Conservation (phyloP, 2,888 invertebrate species). For the Athalia rosae region DNA sequence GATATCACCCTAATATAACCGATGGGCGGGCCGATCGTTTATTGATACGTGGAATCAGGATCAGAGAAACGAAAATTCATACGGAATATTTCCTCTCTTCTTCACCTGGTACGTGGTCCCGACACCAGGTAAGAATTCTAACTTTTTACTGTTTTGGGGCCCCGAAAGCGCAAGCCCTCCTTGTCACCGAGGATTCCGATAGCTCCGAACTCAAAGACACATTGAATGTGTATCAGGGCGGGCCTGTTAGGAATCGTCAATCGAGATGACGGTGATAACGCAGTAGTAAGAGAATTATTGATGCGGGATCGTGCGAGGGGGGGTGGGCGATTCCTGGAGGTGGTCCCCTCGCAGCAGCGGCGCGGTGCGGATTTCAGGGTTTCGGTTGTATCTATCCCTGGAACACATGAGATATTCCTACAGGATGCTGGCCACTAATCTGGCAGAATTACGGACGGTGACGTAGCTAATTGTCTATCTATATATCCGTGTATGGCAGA, state of each 20-base stretch:
- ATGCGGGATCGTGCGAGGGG: slow-evolving; percentile 26
- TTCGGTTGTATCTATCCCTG: slow-evolving; percentile 19
- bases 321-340: background rate
- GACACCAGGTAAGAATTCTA: too few relatives aligned
- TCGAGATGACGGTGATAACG: slow-evolving; percentile 18
- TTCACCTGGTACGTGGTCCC: too few relatives aligned
- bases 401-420: slow-evolving; percentile 58
- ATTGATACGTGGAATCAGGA: slow-evolving; percentile 34
- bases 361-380: slow-evolving; percentile 32
- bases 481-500: slow-evolving; percentile 62
- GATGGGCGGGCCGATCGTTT: slow-evolving; percentile 23
- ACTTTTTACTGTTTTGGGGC: slow-evolving; percentile 48
- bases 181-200: slow-evolving; percentile 51
- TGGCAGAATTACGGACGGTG: slow-evolving; percentile 68
- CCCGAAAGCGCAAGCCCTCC: slow-evolving; percentile 54
- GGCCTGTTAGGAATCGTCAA: slow-evolving; percentile 2
- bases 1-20: slow-evolving; percentile 14
- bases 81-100: too few relatives aligned
- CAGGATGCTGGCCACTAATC: slow-evolving; percentile 59
- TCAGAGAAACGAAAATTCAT: background rate
- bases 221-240: slow-evolving; percentile 10
- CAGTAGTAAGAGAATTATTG: slow-evolving; percentile 26
- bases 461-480: slow-evolving; percentile 72
- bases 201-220: background rate
- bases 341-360: background rate